These are phyloP conservation scores for Drosophila subsilvestris DNA, from an alignment of 2,888 invertebrate genomes.

Conservation along the genomic window DNA sequence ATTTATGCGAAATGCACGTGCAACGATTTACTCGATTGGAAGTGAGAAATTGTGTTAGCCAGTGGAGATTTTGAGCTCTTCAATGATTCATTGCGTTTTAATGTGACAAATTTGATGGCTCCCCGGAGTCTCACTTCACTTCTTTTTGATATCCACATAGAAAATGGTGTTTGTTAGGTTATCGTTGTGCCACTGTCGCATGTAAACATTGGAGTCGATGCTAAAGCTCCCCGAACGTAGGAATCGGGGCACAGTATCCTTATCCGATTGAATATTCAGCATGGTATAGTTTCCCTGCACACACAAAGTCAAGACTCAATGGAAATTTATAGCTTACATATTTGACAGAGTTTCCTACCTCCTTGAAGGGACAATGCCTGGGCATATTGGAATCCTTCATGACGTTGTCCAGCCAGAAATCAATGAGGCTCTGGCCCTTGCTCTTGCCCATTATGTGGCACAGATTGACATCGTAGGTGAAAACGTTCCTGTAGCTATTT, in stretches of 20 bases:
- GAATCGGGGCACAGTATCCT: constrained; percentile 35
- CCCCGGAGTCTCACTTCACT: constrained; percentile 10
- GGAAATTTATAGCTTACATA: neutral
- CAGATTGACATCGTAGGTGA: constrained; percentile 52
- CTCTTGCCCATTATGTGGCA: constrained; percentile 41
- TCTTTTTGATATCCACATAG: constrained; percentile 42
- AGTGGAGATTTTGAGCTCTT: constrained; percentile 50
- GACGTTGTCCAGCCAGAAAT: constrained; percentile 48
- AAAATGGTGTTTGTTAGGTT: constrained; percentile 30
- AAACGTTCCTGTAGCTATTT: constrained; percentile 29
- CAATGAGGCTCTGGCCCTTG: constrained; percentile 32
- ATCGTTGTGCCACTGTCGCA: constrained; percentile 33
- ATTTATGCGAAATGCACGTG: constrained; percentile 81
- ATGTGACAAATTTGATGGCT: constrained; percentile 33
- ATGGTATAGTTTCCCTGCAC: constrained; percentile 37
- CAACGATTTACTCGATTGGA: constrained; percentile 71
- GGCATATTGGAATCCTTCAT: constrained; percentile 47
- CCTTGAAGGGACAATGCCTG: constrained; percentile 27
- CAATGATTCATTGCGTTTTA: constrained; percentile 64
- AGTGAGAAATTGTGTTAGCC: constrained; percentile 75
- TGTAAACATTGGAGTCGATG: constrained; percentile 29
- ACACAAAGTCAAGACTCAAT: neutral
- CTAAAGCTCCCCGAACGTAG: constrained; percentile 39
- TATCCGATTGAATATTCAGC: constrained; percentile 37
- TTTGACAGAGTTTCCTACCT: constrained; percentile 18